Base-by-base conservation (phyloP, 2,797 vertebrate genomes). In the Liasis olivaceus region DNA sequence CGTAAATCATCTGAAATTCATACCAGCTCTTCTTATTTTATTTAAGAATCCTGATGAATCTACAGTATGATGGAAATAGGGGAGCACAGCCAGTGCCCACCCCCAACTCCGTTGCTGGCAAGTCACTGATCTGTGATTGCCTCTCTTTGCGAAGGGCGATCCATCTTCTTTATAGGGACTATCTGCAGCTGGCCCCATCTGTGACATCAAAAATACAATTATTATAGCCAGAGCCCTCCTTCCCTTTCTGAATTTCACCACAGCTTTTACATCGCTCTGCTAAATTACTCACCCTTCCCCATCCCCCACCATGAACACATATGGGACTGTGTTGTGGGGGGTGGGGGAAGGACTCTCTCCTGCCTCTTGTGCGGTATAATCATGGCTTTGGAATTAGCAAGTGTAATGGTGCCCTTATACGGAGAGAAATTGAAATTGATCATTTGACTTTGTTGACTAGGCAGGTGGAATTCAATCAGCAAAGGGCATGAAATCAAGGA, bases 151-250 rank as follows among this genome's bases (percentile, higher is more conserved):
- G 2, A 14, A 11, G 95, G n/a, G 0, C 42, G 94, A 97, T 97
- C 96, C 97, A 97, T 97, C 97, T 97, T 97, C 95, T 97, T 97
- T 97, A 97, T 96, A 93, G 97, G 90, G 1, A 77, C 87, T 42
- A 92, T 89, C 93, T 63, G 7, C 94, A 95, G 94, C 95, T 94
- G 56, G 96, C 94, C 94, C 96, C 97, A 97, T 95, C 97, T 97
- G 97, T 91, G 94, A 93, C 96, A 95, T 96, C 95, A 95, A 96
- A 95, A 96, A 97, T 85, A 89, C 97, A 97, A 97, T 97, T 97
- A 97, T 91, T 0, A 15, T 20, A 28, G 42, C 26, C 62, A 56
- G 58, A 7, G 89, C 60, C 94, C 89, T 36, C 60, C 86, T 91
- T 93, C 60, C 92, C 90, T 91, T 88, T 84, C 95, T 94, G 62